Evolutionary conservation across 2,888 invertebrate species (phyloP).

Genomic region (Rotaria macrura): DNA sequence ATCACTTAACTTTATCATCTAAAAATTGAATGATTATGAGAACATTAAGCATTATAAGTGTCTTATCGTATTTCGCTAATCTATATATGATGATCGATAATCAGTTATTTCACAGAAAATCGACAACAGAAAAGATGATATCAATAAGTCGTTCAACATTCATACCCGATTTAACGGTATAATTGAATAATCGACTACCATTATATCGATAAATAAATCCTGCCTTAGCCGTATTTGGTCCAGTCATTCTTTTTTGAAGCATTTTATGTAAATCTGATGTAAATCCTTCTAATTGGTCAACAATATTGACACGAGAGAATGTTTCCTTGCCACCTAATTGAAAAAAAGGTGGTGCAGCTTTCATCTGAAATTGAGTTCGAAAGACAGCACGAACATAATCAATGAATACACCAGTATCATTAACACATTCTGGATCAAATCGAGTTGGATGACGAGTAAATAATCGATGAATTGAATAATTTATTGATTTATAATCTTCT

Average conservation of each 20-base stretch:
- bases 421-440: background rate
- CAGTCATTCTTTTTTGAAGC: background rate
- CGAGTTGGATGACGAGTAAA: background rate
- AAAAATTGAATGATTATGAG: too few relatives aligned
- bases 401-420: background rate
- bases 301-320: background rate
- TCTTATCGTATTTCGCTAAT: too few relatives aligned
- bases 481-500: background rate
- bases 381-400: background rate
- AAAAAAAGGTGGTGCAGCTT: background rate
- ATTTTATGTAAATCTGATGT: background rate
- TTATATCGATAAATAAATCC: background rate
- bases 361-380: background rate
- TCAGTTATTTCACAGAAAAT: too few relatives aligned
- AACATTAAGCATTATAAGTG: too few relatives aligned
- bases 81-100: too few relatives aligned
- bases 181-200: conserved; percentile 14
- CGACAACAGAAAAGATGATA: too few relatives aligned
- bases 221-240: background rate
- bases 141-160: too few relatives aligned
- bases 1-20: too few relatives aligned
- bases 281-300: conserved; percentile 10
- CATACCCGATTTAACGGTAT: background rate
- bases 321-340: background rate
- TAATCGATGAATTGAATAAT: background rate